Evolutionary conservation across 2,888 invertebrate genomes (phyloP), one percentile per base, ranked within the genome.

Genomic region (Catocala sponsa): DNA sequence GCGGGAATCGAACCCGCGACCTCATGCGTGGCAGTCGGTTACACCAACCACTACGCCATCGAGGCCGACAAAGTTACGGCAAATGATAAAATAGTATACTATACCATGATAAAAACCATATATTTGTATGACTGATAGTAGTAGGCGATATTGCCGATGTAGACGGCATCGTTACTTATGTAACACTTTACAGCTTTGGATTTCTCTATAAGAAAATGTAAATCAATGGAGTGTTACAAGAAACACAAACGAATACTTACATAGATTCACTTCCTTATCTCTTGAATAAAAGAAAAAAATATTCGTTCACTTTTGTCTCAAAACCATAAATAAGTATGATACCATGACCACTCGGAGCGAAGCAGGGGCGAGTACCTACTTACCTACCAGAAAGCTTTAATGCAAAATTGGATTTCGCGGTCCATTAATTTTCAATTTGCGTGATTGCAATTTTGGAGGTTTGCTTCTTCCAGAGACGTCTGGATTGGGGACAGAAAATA

Each of bases 391-490:
- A 89, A 89, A 91, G 91, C 91, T 89, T 82, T 88, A 91, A 92
- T 92, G 90, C 90, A 90, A 92, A 92, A 93, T 93, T 92, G 93
- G 92, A 93, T 93, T 92, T 92, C 86, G 84, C 91, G 92, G 89
- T 89, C 93, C 93, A 93, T 93, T 93, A 93, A 93, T 92, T 93
- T 93, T 93, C 93, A 93, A 93, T 93, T 92, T 92, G 90, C 88
- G 91, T 92, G 92, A 93, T 93, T 93, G 93, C 92, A 91, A 91
- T 93, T 91, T 93, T 91, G 90, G 90, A 91, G 92, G 91, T 92
- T 92, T 91, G 90, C 90, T 91, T 83, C 89, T 87, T 83, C 83
- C 85, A 87, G 86, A 90, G 87, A 88, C 88, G 88, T 82, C 86
- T 84, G 86, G 80, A 87, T 87, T 78, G 88, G 84, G 87, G 88